Base-by-base conservation (phyloP, 35 echinoderm and acorn worm genomes). In the Heliocidaris erythrogramma region DNA sequence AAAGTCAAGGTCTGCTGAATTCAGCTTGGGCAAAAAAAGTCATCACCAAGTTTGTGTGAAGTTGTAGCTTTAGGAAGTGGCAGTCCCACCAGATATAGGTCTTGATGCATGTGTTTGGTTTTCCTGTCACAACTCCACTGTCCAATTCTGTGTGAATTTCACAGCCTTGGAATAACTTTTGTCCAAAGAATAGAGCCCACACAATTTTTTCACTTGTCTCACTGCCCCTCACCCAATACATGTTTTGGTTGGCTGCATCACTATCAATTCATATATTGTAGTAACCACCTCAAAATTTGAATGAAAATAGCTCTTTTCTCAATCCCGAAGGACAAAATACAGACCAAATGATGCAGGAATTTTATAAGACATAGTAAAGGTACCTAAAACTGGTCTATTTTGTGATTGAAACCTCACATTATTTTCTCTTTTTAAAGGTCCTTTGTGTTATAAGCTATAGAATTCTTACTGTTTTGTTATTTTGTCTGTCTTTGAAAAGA, bases 211-310 rank as follows among this genome's bases (percentile, higher is more conserved):
- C 27, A 21, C 1, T 21, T 78, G 18, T 21, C 27, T n/a, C 27
- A n/a, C 65, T 78, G 21, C 65, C 65, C 14, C 65, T 78, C 65
- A 78, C 17, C 21, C 21, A 21, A 4, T 18, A 4, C 4, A 78
- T n/a, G 18, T 21, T 78, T 21, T 78, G 65, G 65, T 78, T 78
- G 65, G 65, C n/a, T 78, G 65, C 65, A 27, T 18, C 65, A 27
- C 18, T 78, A 78, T 78, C 65, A 78, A n/a, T 78, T 78, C 65
- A 21, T 78, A 21, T 78, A 27, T 78, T 21, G n/a, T 21, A 78
- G 65, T 78, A 78, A 78, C 65, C 65, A 78, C 65, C 65, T 78
- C 65, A 78, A 78, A 78, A 21, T 78, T 78, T 78, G 65, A 78
- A 78, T 78, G 21, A 78, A 78, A 78, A 78, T 78, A 27, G 65